phyloP scores from a whole-genome alignment of 2,113 vertebrate species.

The Tenrec ecaudatus region DNA sequence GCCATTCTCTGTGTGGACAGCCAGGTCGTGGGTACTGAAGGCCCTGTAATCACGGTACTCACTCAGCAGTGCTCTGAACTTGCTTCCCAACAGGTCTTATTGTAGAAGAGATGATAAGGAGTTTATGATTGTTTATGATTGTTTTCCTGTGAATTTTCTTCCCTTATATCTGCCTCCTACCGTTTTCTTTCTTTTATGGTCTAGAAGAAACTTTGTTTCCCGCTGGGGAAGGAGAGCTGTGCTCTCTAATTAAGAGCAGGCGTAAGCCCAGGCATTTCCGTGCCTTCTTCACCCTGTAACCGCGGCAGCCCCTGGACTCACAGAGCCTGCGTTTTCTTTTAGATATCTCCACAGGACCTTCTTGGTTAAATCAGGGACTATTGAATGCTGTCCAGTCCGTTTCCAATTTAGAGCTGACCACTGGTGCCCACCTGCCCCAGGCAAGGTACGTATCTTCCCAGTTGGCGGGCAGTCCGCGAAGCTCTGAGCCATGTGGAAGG shows the following conservation, averaged over 20 bases:
- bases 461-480: background rate
- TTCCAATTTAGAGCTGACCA: conserved; percentile 80
- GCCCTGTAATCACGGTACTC: background rate
- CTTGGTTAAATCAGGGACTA: conserved; percentile 88
- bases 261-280: background rate
- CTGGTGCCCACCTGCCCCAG: conserved; percentile 81
- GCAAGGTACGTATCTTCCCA: conserved; percentile 84
- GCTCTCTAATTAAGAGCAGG: no score
- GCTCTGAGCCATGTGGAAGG: background rate
- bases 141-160: conserved; percentile 15
- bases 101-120: background rate
- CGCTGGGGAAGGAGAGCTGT: no score
- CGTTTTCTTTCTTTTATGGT: background rate
- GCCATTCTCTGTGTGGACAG: background rate
- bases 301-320: background rate
- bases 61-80: background rate
- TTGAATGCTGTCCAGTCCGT: conserved; percentile 84
- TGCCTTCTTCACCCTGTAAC: background rate
- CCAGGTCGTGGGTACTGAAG: background rate
- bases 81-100: background rate
- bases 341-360: conserved; percentile 90
- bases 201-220: no score
- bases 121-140: background rate
- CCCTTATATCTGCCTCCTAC: background rate
- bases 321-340: background rate